These are phyloP conservation scores for Podocnemis expansa DNA, from an alignment of 2,113 vertebrate genomes.

Conservation along the genomic window DNA sequence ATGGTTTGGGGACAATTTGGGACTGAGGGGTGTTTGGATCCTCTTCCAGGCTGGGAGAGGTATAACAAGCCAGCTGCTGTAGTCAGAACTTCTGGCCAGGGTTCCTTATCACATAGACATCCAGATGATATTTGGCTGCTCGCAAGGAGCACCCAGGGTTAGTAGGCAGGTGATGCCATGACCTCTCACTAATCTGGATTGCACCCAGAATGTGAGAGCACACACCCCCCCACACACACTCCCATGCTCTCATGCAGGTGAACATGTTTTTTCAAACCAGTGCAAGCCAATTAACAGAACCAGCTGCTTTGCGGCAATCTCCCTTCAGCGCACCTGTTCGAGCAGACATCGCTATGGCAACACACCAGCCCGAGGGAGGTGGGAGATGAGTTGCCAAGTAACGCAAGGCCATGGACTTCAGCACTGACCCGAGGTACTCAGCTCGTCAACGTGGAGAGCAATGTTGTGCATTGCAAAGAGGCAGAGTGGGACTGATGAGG, in stretches of 20 bases:
- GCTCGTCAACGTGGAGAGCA: accelerated
- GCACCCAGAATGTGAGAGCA: not conserved
- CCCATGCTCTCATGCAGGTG: not conserved
- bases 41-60: not conserved
- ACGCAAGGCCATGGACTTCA: not conserved
- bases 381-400: slow-evolving; percentile 31
- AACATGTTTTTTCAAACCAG: not conserved
- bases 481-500: not conserved
- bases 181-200: not conserved
- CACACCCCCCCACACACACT: accelerated
- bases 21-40: not conserved
- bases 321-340: accelerated
- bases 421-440: slow-evolving; percentile 11
- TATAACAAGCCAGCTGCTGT: not conserved
- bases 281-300: not conserved
- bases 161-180: too few relatives aligned
- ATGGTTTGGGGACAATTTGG: not conserved
- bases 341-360: not conserved
- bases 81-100: not conserved
- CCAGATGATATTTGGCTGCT: too few relatives aligned
- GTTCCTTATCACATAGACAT: not conserved
- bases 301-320: not conserved
- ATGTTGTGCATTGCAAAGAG: not conserved
- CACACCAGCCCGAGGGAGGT: not conserved
- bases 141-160: too few relatives aligned